Evolutionary conservation across 2,797 vertebrate genomes (phyloP).

Genomic region (Mastacembelus armatus): DNA sequence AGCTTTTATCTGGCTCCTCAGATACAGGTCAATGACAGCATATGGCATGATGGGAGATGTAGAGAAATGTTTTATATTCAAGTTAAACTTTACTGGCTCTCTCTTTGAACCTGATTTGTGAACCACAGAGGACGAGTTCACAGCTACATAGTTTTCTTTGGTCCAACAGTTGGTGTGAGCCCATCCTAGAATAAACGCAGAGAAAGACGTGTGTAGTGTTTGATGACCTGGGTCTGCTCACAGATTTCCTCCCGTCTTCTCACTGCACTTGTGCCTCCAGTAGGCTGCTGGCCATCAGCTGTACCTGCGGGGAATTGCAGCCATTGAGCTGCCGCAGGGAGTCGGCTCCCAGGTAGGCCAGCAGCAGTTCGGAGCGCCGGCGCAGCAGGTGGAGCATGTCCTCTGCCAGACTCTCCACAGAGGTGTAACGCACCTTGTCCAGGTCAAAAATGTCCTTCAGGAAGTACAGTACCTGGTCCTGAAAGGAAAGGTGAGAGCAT

Average conservation of each 20-base stretch:
- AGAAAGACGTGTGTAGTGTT: neutral
- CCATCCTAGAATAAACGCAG: neutral
- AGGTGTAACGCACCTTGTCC: constrained; percentile 94
- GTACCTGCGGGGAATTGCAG: constrained; percentile 69
- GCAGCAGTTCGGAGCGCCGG: constrained; percentile 88
- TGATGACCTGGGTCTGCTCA: neutral
- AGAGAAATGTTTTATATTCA: neutral
- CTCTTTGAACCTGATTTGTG: neutral
- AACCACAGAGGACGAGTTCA: neutral
- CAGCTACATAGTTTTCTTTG: constrained; percentile 36
- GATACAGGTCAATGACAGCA: constrained; percentile 5
- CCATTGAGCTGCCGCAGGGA: constrained; percentile 65
- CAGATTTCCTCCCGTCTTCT: constrained; percentile 13
- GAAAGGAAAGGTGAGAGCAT: rapidly evolving
- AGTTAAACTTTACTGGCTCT: no score
- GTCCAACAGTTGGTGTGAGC: constrained; percentile 17
- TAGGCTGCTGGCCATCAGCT: constrained; percentile 72
- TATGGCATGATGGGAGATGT: constrained; percentile 11
- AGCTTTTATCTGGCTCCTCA: constrained; percentile 5
- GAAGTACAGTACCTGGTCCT: constrained; percentile 96
- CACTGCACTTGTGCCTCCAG: constrained; percentile 85
- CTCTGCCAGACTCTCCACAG: constrained; percentile 88
- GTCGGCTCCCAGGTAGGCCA: constrained; percentile 88
- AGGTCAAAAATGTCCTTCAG: constrained; percentile 97
- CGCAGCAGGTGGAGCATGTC: constrained; percentile 90